Conservation (phyloP, 2,888 invertebrate genomes). For the Siphonodentalium dalli region DNA sequence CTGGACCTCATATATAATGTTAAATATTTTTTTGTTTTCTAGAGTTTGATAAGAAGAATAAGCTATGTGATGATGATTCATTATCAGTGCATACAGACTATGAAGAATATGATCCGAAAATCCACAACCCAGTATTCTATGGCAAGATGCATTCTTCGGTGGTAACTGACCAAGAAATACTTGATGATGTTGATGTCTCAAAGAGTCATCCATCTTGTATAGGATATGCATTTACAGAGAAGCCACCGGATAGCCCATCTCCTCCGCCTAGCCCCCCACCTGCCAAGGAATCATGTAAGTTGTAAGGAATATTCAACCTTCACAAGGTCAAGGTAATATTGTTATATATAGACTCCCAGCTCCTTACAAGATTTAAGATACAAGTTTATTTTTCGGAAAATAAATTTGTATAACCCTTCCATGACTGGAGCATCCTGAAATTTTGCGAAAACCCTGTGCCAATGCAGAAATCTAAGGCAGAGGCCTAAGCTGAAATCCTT, state of each 20-base stretch:
- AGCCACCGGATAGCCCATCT: slow-evolving; percentile 47
- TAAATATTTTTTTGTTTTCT: no score
- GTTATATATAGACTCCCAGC: no score
- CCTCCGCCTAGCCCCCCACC: slow-evolving; percentile 53
- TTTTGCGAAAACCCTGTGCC: no score
- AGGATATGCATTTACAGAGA: slow-evolving; percentile 57
- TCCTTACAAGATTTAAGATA: no score
- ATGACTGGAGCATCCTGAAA: no score
- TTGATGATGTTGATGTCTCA: slow-evolving; percentile 55
- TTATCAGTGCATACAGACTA: slow-evolving; percentile 49
- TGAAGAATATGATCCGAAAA: slow-evolving; percentile 57
- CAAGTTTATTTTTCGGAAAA: no score
- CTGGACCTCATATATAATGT: no score
- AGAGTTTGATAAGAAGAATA: slow-evolving; percentile 46
- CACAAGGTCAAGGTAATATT: no score
- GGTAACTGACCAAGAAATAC: slow-evolving; percentile 38
- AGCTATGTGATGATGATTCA: slow-evolving; percentile 47
- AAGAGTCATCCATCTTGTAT: slow-evolving; percentile 57
- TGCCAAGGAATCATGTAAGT: slow-evolving; percentile 53
- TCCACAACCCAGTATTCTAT: slow-evolving; percentile 61
- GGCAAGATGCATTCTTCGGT: slow-evolving; percentile 53
- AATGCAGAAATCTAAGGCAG: no score
- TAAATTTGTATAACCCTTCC: no score
- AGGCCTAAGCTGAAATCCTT: no score
- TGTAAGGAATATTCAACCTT: background rate